Evolutionary conservation across 2,113 vertebrate genomes (phyloP), one percentile per base, ranked within the genome.

Genomic region (Noctilio leporinus): DNA sequence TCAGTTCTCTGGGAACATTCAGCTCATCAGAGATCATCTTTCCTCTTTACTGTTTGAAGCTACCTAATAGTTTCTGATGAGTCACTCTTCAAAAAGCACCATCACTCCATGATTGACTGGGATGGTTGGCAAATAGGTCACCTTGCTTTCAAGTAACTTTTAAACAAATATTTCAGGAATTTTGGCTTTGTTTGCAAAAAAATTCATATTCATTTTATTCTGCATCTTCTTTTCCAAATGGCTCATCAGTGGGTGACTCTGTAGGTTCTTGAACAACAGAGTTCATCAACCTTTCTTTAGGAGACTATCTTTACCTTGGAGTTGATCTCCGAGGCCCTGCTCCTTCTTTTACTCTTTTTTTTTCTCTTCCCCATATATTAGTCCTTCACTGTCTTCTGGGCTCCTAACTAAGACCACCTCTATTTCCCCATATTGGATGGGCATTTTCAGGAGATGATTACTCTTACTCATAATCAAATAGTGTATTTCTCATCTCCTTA

Each of bases 21-120:
- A 77, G 45, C 26, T 89, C 10, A 7, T 35, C 11, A 22, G 40
- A 38, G 64, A 67, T 35, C 28, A 4, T 51, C 45, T 57, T 55
- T 59, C 10, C 53, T 86, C 5, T 81, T 80, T 43, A 55, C 20
- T 55, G 6, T 72, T 70, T 67, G 10, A 11, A 81, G 64, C n/a
- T 67, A 30, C 45, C 94, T n/a, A 49, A 51, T 75, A 55, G 78
- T 15, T 55, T 28, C 24, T 89, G 35, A 95, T 86, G 73, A 91
- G 26, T 88, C 81, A 87, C 59, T 95, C 87, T 95, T 95, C 43
- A 89, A 84, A 94, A 89, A 89, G n/a, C 67, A 86, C 69, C 57
- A 59, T 35, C 22, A 95, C 69, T 88, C 62, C 53, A 55, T 83
- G 91, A 95, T 10, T 83, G 91, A 88, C 67, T 65, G 19, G 26